Evolutionary conservation across 2,113 vertebrate species (phyloP), one percentile per base, ranked within the genome.

Genomic region (Numida meleagris): DNA sequence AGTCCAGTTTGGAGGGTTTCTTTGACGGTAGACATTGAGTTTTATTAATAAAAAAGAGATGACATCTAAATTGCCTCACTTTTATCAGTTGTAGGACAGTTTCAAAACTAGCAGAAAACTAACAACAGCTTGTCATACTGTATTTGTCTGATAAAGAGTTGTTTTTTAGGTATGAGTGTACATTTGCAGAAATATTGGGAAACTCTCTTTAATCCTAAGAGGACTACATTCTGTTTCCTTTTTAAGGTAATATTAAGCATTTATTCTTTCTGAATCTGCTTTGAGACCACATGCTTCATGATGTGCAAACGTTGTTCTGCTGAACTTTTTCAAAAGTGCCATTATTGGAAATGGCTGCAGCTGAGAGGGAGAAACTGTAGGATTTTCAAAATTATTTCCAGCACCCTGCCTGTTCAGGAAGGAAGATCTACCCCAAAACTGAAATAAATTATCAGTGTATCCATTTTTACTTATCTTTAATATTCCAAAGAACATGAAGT

Each of bases 341-440:
- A 2, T 83, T 59, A 33, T 15, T 72, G 25, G 42, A 71, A 86
- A 50, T 55, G 21, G 7, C 33, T 84, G 29, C 14, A 55, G 70
- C 25, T 78, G 38, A 89, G 31, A 80, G 14, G 15, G 31, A 20
- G 80, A 86, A 93, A 70, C 12, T 46, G 10, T 27, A 68, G 23
- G 13, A 27, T 15, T 71, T 90, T 82, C 38, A 61, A 53, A 71
- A 51, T 50, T 62, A 40, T 55, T 8, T 3, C 4, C 7, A 38
- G 31, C 31, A 67, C 25, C 12, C 29, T 23, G 15, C 0, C 15
- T 12, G 7, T 4, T 10, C 0, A 2, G 4, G n/a, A 84, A 79
- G 5, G 15, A 76, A 74, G 68, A 74, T 27, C 34, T 87, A 65
- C 31, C 12, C 63, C 38, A 82, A 87, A 72, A 51, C 6, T 24